Base-by-base conservation (phyloP, 2,113 vertebrate species). In the Delphinapterus leucas region DNA sequence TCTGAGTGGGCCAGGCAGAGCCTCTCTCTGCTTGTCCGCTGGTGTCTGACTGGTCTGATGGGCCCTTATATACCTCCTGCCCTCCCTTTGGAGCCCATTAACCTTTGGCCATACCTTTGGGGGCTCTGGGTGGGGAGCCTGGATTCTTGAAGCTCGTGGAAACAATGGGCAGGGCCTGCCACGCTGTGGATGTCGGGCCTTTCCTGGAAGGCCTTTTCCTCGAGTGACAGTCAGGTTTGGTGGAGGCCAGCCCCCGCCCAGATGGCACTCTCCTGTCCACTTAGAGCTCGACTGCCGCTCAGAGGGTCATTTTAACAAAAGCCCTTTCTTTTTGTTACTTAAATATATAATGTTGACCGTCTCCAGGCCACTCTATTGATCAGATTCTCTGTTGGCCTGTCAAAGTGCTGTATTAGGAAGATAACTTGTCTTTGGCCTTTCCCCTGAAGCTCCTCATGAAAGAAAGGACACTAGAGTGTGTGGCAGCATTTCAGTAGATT, bases 91-190 rank as follows among this genome's bases (percentile, higher is more conserved):
- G 44, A 47, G 41, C 67, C 55, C 85, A 33, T 73, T 96, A 49
- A 93, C 90, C 83, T 97, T 96, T 97, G 95, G 49, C 76, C 91
- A 55, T 55, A 58, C 1, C 3, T 31, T 38, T 96, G 81, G 87
- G 71, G 81, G 77, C 73, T 74, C 74, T 55, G 83, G 60, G 53
- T 58, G 38, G 68, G 82, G 49, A 89, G 25, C 21, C 67, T 60
- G 90, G 67, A 95, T 97, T 95, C 96, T 84, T 79, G 81, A 68
- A 28, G 67, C 81, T 92, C 81, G 0, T 44, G 53, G 97, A 97
- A 96, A 97, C 97, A 41, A 14, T 0, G 1, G 65, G 63, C 38
- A n/a, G 83, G 31, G 21, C 36, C 31, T 8, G 44, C 53, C n/a
- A 55, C 0, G 2, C 18, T 1, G 1, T 26, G 61, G 38, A 61